Evolutionary conservation across 2,797 vertebrate genomes (phyloP), one percentile per base, ranked within the genome.

Genomic region (Furcifer pardalis): DNA sequence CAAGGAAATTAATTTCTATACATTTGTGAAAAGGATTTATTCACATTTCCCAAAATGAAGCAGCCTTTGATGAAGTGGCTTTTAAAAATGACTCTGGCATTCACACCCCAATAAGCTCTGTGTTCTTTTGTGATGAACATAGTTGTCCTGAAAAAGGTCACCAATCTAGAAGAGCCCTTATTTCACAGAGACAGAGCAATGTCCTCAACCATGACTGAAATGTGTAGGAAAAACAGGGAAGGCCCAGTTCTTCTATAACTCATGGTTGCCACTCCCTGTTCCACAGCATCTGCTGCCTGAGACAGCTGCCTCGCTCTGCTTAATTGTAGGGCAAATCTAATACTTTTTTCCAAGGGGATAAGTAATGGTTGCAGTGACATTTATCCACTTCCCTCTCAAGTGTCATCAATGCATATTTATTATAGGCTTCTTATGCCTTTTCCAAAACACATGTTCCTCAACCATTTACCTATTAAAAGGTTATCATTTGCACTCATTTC

Each of bases 381-480:
- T 49, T 44, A 15, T 52, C 44, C 0, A 25, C 42, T 84, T 77
- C 46, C 44, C 46, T 42, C 27, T 27, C 80, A 10, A 59, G 15
- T 1, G 0, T 30, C 27, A 68, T 63, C 35, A 59, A 21, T 42
- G 35, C 30, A 42, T 25, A n/a, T 25, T 4, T 72, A 32, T 32
- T 81, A 30, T 10, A 21, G 77, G 85, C 32, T 65, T 88, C 44
- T 79, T 86, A 44, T 49, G 21, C 74, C 90, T 62, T n/a, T 32
- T 78, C 32, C 52, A 88, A 85, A 0, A 32, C 0, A 7, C n/a
- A 71, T 77, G 73, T 84, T 0, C 78, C 81, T 84, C 84, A 42
- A 21, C 81, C 77, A 17, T 90, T 92, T 83, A 60, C 88, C 87
- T 86, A 87, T 91, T 91, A 85, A 93, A 93, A 93, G 90, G 90